These are phyloP conservation scores for Scomber scombrus DNA, from an alignment of 2,113 vertebrate species.

Conservation along the genomic window DNA sequence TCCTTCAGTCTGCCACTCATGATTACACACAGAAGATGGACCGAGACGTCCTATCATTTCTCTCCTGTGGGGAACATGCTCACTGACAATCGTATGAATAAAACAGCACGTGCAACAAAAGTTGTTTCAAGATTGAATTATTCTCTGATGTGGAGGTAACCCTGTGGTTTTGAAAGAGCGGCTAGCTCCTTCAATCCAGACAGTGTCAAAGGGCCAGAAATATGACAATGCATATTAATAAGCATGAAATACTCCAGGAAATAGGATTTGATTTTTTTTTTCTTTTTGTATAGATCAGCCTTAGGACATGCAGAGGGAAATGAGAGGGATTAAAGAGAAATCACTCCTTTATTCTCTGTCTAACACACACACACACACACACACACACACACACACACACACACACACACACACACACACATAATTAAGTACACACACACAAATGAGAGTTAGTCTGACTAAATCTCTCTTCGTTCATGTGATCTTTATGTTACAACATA, in stretches of 20 bases:
- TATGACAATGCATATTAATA: conserved; percentile 41
- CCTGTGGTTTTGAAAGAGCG: neutral
- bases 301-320: conserved; percentile 22
- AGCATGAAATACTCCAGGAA: conserved; percentile 24
- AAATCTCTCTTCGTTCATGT: neutral
- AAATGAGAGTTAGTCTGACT: conserved; percentile 16
- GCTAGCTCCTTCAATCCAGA: conserved; percentile 33
- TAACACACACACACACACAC: neutral
- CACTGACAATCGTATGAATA: conserved; percentile 27
- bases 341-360: neutral
- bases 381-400: neutral
- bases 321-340: conserved; percentile 19
- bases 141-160: neutral
- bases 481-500: neutral
- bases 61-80: conserved; percentile 15
- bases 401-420: neutral
- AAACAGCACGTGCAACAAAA: conserved; percentile 56
- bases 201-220: conserved; percentile 35
- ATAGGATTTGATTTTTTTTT: neutral
- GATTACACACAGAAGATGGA: conserved; percentile 30
- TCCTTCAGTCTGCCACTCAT: conserved; percentile 45
- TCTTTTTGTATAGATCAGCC: neutral
- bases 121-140: conserved; percentile 28
- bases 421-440: conserved; percentile 1
- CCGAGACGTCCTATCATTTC: conserved; percentile 12